A percentile compares a stretch with the other conserved stretches of the same genome.
Evolutionary conservation across 2,888 invertebrate genomes (phyloP).

Genomic region (Pheosia gnoma): DNA sequence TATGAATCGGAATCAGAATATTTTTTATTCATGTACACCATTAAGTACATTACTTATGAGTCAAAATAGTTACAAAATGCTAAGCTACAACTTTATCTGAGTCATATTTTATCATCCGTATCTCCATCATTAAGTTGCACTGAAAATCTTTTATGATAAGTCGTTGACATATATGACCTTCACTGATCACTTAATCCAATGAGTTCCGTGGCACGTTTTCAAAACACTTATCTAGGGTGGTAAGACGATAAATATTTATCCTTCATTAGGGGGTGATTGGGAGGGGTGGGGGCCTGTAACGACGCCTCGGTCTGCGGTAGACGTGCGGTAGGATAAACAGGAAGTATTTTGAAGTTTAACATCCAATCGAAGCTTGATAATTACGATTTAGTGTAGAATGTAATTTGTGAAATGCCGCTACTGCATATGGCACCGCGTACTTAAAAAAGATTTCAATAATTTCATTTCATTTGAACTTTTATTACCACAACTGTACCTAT

Average conservation of each 20-base stretch:
- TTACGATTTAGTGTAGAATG: not conserved
- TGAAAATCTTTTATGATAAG: not conserved
- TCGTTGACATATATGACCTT: slow-evolving; percentile 12
- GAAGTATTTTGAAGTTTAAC: not conserved
- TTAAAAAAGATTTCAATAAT: too few relatives aligned
- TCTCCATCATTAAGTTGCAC: too few relatives aligned
- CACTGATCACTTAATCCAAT: slow-evolving; percentile 9
- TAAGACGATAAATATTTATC: slow-evolving; percentile 53
- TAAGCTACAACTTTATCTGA: too few relatives aligned
- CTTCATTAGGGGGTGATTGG: slow-evolving; percentile 44
- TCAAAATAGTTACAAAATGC: too few relatives aligned
- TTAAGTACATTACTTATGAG: too few relatives aligned
- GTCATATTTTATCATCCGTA: too few relatives aligned
- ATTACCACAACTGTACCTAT: too few relatives aligned
- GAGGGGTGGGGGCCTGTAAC: slow-evolving; percentile 20
- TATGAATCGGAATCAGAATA: too few relatives aligned
- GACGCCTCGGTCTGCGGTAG: slow-evolving; percentile 11
- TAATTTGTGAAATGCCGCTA: too few relatives aligned
- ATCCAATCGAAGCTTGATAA: not conserved
- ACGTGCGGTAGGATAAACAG: not conserved
- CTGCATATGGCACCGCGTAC: too few relatives aligned
- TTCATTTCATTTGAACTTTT: too few relatives aligned
- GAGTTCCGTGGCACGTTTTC: slow-evolving; percentile 12
- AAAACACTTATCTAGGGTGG: slow-evolving; percentile 14
- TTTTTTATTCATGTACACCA: too few relatives aligned